Percentiles rank a stretch among this genome's conserved stretches.
phyloP scores from a whole-genome alignment of 2,113 vertebrate species.

The Psettodes erumei region DNA sequence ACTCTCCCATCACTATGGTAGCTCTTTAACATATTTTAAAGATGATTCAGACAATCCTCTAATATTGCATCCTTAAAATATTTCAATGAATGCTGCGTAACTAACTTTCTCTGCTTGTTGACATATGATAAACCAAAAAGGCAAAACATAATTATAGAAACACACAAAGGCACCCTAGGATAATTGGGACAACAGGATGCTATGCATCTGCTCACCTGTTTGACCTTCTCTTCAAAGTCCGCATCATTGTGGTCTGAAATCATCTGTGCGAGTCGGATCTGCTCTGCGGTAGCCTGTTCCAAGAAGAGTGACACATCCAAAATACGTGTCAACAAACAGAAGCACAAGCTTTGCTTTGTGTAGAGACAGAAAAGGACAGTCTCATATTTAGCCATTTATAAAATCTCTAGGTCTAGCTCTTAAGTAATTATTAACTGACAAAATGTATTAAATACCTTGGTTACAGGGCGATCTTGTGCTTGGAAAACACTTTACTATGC shows the following conservation, averaged over 20 bases:
- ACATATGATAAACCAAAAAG: background rate
- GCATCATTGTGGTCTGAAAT: conserved; percentile 99
- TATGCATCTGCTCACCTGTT: conserved; percentile 87
- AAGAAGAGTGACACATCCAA: background rate
- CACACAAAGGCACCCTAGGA: background rate
- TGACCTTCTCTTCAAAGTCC: conserved; percentile 99
- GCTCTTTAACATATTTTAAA: background rate
- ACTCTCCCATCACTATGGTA: background rate
- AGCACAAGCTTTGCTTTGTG: background rate
- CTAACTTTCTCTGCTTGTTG: background rate
- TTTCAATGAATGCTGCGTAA: background rate
- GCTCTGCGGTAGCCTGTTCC: conserved; percentile 94
- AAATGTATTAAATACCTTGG: background rate
- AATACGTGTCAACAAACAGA: conserved; percentile 11
- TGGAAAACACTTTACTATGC: background rate
- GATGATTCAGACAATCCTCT: background rate
- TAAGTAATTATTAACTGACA: background rate
- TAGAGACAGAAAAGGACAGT: background rate
- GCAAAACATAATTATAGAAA: background rate
- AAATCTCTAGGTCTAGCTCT: background rate
- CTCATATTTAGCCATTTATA: background rate
- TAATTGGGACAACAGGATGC: background rate
- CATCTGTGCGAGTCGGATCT: conserved; percentile 99
- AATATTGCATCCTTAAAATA: background rate
- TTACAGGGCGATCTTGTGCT: background rate